Evolutionary conservation across 2,888 invertebrate species (phyloP), one percentile per base, ranked within the genome.

Genomic region (Aphodius granarius): DNA sequence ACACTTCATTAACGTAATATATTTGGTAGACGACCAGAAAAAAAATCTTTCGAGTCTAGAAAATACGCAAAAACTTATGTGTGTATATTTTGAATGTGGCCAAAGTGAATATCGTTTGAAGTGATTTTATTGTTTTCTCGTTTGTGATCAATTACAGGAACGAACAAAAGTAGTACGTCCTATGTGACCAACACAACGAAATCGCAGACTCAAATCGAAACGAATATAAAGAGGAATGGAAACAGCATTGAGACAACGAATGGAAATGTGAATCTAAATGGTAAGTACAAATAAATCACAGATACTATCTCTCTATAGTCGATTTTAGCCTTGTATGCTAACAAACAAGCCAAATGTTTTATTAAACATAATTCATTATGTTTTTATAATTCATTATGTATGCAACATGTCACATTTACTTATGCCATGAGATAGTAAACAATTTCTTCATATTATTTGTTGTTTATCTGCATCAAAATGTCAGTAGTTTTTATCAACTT

Each of bases 91-190:
- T 43, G 6, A 43, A 1, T 43, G 2, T 43, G 43, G n/a, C n/a
- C n/a, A 1, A 9, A 43, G 43, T 43, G 43, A 43, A 43, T 43
- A 43, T 0, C 43, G 6, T 9, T 0, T 9, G 13, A 2, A 43
- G 43, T 43, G 43, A n/a, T n/a, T 43, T 13, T 3, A 43, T 9
- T 43, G 6, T 43, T 43, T 43, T 9, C 13, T 43, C 43, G 43
- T 43, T 3, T 43, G 43, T 43, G 43, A 16, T 68, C 20, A 20
- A 15, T 78, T 76, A 13, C 74, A 81, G 81, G 79, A 76, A 79
- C 81, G 76, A 81, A 78, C 66, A 63, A 77, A 72, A 74, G 78
- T 62, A 79, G 75, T 22, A 77, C 75, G 63, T 73, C 76, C 21
- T 77, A 77, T 68, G 77, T 76, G 66, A 66, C 77, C 43, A 77